These are phyloP conservation scores for Nymphalis urticae DNA, from an alignment of 2,888 invertebrate genomes.

Conservation along the genomic window DNA sequence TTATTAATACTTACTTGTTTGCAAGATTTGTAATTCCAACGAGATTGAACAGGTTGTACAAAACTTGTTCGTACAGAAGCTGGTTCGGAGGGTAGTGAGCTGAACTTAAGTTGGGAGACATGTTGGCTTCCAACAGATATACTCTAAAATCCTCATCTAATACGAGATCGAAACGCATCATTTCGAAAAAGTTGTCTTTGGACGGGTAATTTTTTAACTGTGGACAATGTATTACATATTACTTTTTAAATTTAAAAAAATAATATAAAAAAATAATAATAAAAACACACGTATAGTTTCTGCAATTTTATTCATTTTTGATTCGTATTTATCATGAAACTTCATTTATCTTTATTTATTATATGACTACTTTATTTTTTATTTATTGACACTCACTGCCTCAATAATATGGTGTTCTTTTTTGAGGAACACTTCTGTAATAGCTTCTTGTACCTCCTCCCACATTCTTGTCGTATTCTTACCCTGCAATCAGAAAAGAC, in stretches of 20 bases:
- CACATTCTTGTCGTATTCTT: conserved; percentile 89
- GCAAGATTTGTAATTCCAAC: conserved; percentile 79
- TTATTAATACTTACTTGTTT: neutral
- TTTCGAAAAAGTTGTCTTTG: conserved; percentile 91
- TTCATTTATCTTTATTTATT: no score
- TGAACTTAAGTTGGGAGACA: conserved; percentile 98
- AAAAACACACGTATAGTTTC: no score
- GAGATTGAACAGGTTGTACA: conserved; percentile 90
- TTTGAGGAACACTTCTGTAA: conserved; percentile 84
- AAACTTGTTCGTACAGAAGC: conserved; percentile 94
- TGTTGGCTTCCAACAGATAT: conserved; percentile 96
- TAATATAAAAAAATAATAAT: no score
- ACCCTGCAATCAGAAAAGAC: conserved; percentile 70
- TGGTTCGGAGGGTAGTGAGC: conserved; percentile 95
- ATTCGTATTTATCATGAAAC: no score
- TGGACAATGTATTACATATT: conserved; percentile 3
- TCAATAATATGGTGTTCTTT: conserved; percentile 88
- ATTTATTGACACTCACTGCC: conserved; percentile 66
- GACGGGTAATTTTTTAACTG: conserved; percentile 76
- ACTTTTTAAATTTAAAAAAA: neutral
- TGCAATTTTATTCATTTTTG: neutral
- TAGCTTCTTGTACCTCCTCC: conserved; percentile 89
- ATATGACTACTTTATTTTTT: no score
- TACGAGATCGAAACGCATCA: conserved; percentile 96
- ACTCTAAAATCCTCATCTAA: conserved; percentile 93